phyloP scores from a whole-genome alignment of 2,113 vertebrate species.

The Caloenas nicobarica region DNA sequence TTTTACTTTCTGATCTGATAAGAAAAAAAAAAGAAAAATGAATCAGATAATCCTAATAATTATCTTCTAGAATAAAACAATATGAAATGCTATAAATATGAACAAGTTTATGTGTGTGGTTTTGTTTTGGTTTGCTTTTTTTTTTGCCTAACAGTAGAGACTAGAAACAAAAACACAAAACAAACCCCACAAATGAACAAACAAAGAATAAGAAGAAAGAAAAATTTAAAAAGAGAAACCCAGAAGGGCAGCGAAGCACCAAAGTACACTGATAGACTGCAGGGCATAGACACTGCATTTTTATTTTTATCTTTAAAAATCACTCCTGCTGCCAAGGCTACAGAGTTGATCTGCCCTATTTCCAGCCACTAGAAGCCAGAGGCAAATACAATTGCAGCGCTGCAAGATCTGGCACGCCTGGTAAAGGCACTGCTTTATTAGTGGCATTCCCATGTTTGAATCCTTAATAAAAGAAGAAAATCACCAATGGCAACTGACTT shows the following conservation, averaged over 20 bases:
- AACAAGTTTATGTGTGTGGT: neutral
- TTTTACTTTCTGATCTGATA: neutral
- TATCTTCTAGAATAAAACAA: neutral
- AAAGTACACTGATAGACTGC: neutral
- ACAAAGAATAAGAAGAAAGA: neutral
- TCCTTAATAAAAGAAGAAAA: neutral
- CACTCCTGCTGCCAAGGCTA: neutral
- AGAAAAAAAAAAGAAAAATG: neutral
- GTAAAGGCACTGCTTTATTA: neutral
- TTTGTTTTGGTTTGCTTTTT: neutral
- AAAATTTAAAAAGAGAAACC: neutral
- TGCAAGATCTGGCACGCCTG: neutral
- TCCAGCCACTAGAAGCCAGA: neutral
- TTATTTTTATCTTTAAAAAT: neutral
- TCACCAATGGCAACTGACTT: neutral
- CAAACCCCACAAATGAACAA: too few species aligned
- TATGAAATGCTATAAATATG: neutral
- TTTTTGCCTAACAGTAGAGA: neutral
- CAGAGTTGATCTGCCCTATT: neutral
- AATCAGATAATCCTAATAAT: neutral
- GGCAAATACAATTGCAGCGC: fast-evolving
- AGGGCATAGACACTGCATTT: neutral
- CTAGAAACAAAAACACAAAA: neutral
- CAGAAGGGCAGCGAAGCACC: neutral
- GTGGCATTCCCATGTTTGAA: neutral